Evolutionary conservation across 2,113 vertebrate genomes (phyloP).

Genomic region (Zapornia atra): DNA sequence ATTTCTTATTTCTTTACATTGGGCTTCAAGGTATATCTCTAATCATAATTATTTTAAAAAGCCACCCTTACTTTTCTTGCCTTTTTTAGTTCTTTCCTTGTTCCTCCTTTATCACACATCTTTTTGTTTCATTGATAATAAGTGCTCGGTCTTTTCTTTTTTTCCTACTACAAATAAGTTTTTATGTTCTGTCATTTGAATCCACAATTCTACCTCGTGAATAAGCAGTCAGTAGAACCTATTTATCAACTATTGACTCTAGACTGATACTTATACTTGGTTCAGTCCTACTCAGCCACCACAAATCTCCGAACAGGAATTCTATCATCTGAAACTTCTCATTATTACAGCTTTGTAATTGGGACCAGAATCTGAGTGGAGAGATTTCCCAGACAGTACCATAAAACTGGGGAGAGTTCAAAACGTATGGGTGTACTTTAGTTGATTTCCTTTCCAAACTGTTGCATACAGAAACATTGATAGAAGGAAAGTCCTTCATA

Average conservation of each 20-base stretch:
- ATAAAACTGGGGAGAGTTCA: background rate
- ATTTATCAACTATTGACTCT: background rate
- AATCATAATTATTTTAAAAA: background rate
- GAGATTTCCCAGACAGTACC: background rate
- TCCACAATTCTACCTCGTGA: background rate
- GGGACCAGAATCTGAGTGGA: background rate
- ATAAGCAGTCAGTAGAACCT: background rate
- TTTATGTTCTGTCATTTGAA: background rate
- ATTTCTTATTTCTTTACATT: background rate
- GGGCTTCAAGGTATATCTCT: background rate
- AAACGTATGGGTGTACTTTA: background rate
- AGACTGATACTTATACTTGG: background rate
- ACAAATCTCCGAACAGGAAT: background rate
- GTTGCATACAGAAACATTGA: background rate
- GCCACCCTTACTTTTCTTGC: rapidly evolving
- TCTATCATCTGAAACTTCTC: background rate
- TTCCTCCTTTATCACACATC: background rate
- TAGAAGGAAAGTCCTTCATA: background rate
- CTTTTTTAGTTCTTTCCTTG: background rate
- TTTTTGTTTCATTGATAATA: background rate
- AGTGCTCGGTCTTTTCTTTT: background rate
- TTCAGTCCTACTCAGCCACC: background rate
- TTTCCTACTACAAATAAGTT: background rate
- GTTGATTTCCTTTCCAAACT: background rate
- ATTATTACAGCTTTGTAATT: background rate